These are phyloP conservation scores for Muscicapa striata DNA, from an alignment of 2,797 vertebrate genomes.

Conservation along the genomic window DNA sequence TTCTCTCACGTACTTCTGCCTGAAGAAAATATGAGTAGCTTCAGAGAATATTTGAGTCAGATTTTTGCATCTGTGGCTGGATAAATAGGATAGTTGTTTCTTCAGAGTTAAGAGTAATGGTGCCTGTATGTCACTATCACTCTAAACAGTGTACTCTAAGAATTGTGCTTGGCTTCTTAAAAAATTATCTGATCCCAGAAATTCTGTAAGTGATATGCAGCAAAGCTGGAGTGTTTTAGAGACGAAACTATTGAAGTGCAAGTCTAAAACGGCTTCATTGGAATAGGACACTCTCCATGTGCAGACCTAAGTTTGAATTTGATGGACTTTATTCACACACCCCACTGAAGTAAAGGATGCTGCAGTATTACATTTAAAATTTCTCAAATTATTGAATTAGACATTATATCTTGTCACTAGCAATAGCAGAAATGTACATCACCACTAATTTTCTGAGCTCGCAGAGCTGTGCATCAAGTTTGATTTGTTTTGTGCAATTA, in stretches of 20 bases:
- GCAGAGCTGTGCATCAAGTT: background rate
- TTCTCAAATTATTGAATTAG: background rate
- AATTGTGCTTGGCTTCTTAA: background rate
- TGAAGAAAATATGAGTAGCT: background rate
- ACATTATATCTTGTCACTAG: background rate
- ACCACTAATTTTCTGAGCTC: background rate
- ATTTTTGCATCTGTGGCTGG: background rate
- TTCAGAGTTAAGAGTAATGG: background rate
- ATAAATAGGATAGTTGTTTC: background rate
- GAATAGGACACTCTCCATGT: background rate
- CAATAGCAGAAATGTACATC: background rate
- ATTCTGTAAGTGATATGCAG: background rate
- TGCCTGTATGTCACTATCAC: background rate
- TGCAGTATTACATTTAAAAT: background rate
- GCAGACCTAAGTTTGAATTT: background rate
- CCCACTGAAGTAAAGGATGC: background rate
- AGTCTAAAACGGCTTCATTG: background rate
- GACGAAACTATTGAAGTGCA: background rate
- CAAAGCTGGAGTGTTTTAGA: background rate
- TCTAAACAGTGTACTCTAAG: background rate
- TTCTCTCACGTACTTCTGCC: background rate
- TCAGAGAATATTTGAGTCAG: background rate
- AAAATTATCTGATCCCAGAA: background rate
- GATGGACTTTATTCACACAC: background rate
- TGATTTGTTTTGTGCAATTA: background rate